These are phyloP conservation scores for Arrhamphus sclerolepis DNA, from an alignment of 2,797 vertebrate species.

Conservation along the genomic window DNA sequence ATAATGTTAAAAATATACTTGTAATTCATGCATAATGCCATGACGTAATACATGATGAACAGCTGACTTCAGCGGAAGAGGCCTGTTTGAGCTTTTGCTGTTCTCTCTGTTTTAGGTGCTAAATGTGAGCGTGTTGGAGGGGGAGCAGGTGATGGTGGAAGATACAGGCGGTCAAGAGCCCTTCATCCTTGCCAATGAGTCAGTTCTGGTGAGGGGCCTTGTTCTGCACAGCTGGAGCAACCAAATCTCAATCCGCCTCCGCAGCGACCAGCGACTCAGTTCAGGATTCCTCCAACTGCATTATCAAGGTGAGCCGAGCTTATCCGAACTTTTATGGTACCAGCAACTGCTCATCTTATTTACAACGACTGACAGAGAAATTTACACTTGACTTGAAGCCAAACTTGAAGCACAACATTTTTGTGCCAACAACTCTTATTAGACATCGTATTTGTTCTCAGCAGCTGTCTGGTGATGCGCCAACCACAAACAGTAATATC, in stretches of 20 bases:
- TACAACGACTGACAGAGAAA: not conserved
- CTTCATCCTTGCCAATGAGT: slow-evolving; percentile 90
- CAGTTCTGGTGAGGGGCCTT: slow-evolving; percentile 88
- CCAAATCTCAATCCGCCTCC: slow-evolving; percentile 90
- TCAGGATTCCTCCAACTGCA: slow-evolving; percentile 86
- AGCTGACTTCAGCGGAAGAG: not conserved
- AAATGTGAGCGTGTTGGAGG: slow-evolving; percentile 88
- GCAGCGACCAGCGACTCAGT: slow-evolving; percentile 77
- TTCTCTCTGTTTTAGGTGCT: slow-evolving; percentile 81
- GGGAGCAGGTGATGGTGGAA: slow-evolving; percentile 89
- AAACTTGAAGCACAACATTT: not conserved
- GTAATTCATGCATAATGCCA: too few relatives aligned
- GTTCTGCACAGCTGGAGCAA: slow-evolving; percentile 94
- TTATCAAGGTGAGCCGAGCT: slow-evolving; percentile 89
- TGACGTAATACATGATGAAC: not conserved
- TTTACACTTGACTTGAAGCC: not conserved
- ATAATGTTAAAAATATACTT: too few relatives aligned
- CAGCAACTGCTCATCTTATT: not conserved
- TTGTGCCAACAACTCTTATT: not conserved
- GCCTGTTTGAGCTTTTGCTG: not conserved
- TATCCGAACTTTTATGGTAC: slow-evolving; percentile 5
- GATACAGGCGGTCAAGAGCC: slow-evolving; percentile 87
- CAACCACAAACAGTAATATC: too few relatives aligned
- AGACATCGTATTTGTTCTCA: too few relatives aligned
- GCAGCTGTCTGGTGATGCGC: too few relatives aligned